These are phyloP conservation scores for Beaufortia kweichowensis DNA, from an alignment of 2,113 vertebrate species.

Conservation along the genomic window DNA sequence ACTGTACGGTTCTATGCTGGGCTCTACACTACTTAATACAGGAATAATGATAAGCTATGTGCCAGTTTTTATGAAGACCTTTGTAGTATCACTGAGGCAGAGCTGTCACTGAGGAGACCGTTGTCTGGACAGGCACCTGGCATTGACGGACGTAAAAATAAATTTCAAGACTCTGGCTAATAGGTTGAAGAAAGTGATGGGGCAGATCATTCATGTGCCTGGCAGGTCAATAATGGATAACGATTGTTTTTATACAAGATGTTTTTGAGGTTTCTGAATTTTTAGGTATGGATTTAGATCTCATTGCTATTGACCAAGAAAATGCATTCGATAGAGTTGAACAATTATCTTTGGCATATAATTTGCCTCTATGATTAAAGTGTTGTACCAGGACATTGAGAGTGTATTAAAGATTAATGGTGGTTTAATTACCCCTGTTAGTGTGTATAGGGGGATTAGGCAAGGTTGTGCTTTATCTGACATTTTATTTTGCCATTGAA, in stretches of 20 bases:
- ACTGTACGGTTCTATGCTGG: background rate
- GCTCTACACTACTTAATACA: background rate
- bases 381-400: conserved; percentile 31
- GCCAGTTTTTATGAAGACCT: background rate
- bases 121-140: background rate
- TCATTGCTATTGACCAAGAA: background rate
- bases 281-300: background rate
- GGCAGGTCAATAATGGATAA: conserved; percentile 19
- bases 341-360: background rate
- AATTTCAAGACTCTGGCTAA: background rate
- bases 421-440: conserved; percentile 30
- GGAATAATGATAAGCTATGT: background rate
- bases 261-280: background rate
- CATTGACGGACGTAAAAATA: background rate
- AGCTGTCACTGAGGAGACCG: no score
- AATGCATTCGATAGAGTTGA: background rate
- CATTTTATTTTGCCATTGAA: background rate
- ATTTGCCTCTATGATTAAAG: conserved; percentile 12
- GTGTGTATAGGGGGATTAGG: conserved; percentile 1
- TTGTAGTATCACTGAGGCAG: background rate
- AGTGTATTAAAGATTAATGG: conserved; percentile 35
- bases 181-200: background rate
- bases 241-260: background rate
- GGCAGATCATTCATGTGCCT: background rate
- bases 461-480: conserved; percentile 20